These are phyloP conservation scores for Chascanopsetta lugubris DNA, from an alignment of 2,113 vertebrate species.

Conservation along the genomic window DNA sequence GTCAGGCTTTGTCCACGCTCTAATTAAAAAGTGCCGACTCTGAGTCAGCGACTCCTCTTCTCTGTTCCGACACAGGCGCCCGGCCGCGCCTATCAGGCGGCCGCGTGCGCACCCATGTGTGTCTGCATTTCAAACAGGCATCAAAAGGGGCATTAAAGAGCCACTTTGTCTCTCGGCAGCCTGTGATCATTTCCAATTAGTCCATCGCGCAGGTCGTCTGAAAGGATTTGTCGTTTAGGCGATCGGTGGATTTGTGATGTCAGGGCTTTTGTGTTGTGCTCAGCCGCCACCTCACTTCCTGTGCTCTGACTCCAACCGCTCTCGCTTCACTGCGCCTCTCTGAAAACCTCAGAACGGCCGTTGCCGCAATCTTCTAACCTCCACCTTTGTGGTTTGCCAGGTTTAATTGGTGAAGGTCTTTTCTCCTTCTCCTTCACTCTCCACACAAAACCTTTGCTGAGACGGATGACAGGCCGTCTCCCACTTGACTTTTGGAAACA, in stretches of 20 bases:
- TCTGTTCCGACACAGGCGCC: slow-evolving; percentile 8
- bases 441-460: not conserved
- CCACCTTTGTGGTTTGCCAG: not conserved
- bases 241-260: slow-evolving; percentile 42
- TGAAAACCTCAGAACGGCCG: slow-evolving; percentile 17
- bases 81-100: slow-evolving; percentile 1
- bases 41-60: slow-evolving; percentile 39
- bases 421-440: not conserved
- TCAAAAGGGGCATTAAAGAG: slow-evolving; percentile 52
- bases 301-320: too few species aligned
- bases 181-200: slow-evolving; percentile 67
- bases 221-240: slow-evolving; percentile 45
- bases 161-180: slow-evolving; percentile 54
- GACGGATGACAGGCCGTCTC: slow-evolving; percentile 4
- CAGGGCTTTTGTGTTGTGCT: slow-evolving; percentile 30
- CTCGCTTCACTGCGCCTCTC: slow-evolving; percentile 3
- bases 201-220: slow-evolving; percentile 47
- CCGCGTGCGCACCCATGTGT: slow-evolving; percentile 23
- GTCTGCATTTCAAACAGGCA: slow-evolving; percentile 47
- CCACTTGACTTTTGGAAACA: not conserved
- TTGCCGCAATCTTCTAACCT: not conserved
- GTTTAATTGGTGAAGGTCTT: slow-evolving; percentile 19
- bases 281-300: too few species aligned
- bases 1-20: slow-evolving; percentile 57
- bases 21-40: slow-evolving; percentile 63